Base-by-base conservation (phyloP, 2,888 invertebrate genomes). In the Pseudococcus longispinus region DNA sequence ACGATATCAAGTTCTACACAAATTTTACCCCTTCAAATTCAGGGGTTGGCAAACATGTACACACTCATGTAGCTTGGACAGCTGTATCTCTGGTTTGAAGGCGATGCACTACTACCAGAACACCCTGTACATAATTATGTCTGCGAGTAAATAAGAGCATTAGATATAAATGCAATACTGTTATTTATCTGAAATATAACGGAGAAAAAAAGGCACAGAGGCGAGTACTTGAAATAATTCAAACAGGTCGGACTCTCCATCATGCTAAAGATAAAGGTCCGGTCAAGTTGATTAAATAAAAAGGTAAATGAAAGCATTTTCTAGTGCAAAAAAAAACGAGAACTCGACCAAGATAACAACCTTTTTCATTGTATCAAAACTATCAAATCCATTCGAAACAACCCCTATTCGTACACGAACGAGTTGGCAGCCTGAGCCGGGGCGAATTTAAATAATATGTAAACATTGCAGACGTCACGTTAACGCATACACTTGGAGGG, bases 361-460 rank as follows among this genome's bases (percentile, higher is more conserved):
- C n/a, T 70, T 70, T 37, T 70, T 26, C 70, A 29, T 70, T 70
- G 26, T 70, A 70, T 70, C 29, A 29, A 70, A 70, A 70, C 70
- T 29, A 29, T 70, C 60, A 60, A 60, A 60, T 60, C 60, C 23
- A 70, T 70, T 70, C 18, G 70, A 29, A 70, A 70, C 70, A 29
- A 29, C 15, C 26, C 29, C 29, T 70, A 29, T n/a, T n/a, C n/a
- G n/a, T 18, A 70, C 70, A 70, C 70, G 70, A 70, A 60, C 60
- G 60, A 29, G 26, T 65, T 70, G 18, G 18, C 9, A 60, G 60
- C 23, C 60, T 60, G 23, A 11, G 70, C n/a, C 65, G 2, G 70
- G 29, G 18, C 29, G 18, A 70, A 70, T 70, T 70, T 70, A 70
- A 70, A 70, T 70, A 70, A 70, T 70, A 70, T 70, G 70, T 70